These are phyloP conservation scores for Falcaria lacertinaria DNA, from an alignment of 2,888 invertebrate species.

Conservation along the genomic window DNA sequence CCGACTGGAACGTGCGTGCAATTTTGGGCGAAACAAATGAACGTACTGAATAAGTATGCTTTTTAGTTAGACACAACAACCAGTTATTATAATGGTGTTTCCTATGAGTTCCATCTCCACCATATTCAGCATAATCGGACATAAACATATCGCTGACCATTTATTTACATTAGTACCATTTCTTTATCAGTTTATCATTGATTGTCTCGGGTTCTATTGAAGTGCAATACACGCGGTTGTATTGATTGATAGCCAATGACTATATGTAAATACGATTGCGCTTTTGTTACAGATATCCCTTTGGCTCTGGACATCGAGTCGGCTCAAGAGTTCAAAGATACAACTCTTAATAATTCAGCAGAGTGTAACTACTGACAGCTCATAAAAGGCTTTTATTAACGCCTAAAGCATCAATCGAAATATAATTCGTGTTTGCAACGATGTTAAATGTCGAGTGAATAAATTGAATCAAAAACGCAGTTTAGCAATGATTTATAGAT, in stretches of 20 bases:
- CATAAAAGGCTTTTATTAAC: slow-evolving; percentile 20
- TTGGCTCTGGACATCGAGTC: slow-evolving; percentile 31
- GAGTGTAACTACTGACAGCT: slow-evolving; percentile 30
- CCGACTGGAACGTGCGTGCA: too few relatives aligned
- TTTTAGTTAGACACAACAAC: too few relatives aligned
- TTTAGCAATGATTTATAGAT: neutral
- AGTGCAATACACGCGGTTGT: slow-evolving; percentile 37
- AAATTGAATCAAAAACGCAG: slow-evolving; percentile 8
- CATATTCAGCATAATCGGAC: slow-evolving; percentile 35
- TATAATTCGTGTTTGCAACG: neutral
- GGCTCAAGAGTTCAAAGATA: slow-evolving; percentile 36
- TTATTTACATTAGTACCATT: slow-evolving; percentile 78
- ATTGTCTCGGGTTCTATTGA: slow-evolving; percentile 66
- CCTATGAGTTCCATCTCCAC: neutral
- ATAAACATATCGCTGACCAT: slow-evolving; percentile 70
- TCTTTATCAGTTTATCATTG: slow-evolving; percentile 75
- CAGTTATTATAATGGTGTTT: too few relatives aligned
- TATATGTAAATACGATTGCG: slow-evolving; percentile 70
- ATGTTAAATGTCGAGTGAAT: slow-evolving; percentile 3
- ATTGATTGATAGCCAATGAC: slow-evolving; percentile 64
- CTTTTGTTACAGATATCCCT: slow-evolving; percentile 44
- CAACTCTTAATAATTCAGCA: slow-evolving; percentile 12
- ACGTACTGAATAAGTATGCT: too few relatives aligned
- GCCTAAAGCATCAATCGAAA: slow-evolving; percentile 1
- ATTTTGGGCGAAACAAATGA: too few relatives aligned